Conservation (phyloP, 2,888 invertebrate genomes). For the Drosophila prostipennis region DNA sequence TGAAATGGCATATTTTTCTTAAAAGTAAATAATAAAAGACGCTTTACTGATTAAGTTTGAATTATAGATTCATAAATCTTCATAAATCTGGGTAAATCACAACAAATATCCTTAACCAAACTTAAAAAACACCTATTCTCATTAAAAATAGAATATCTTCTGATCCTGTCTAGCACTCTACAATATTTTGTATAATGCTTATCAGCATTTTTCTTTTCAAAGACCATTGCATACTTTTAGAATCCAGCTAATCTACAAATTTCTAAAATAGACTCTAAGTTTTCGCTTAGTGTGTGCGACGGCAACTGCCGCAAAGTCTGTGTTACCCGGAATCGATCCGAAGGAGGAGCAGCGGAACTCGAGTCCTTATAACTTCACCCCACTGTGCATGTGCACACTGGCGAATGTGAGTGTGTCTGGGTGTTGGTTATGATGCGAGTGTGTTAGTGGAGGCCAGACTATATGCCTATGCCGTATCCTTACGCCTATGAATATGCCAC, state of each 20-base stretch:
- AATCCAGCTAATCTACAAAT: background rate
- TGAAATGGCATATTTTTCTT: too few relatives aligned
- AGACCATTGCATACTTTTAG: too few relatives aligned
- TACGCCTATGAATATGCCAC: slow-evolving; percentile 65
- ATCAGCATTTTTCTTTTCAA: too few relatives aligned
- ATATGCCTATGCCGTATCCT: slow-evolving; percentile 47
- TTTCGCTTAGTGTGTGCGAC: slow-evolving; percentile 26
- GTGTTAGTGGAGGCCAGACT: slow-evolving; percentile 13
- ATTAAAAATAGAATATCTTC: too few relatives aligned
- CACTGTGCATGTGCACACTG: slow-evolving; percentile 22
- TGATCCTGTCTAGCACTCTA: too few relatives aligned
- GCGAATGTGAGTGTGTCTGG: slow-evolving; percentile 11
- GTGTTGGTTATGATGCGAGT: slow-evolving; percentile 13
- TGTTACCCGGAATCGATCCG: slow-evolving; percentile 66
- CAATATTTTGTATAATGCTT: too few relatives aligned
- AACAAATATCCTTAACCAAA: too few relatives aligned
- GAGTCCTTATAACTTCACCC: slow-evolving; percentile 69
- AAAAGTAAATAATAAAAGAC: too few relatives aligned
- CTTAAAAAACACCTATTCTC: too few relatives aligned
- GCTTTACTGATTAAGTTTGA: too few relatives aligned
- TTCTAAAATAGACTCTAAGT: background rate
- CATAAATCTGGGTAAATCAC: too few relatives aligned
- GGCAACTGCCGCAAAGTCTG: slow-evolving; percentile 77
- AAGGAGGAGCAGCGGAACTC: slow-evolving; percentile 35
- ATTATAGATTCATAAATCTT: too few relatives aligned